Percentiles rank a stretch among this genome's conserved stretches.
Conservation (phyloP, 2,888 invertebrate genomes). For the Ditylenchus weischeri region DNA sequence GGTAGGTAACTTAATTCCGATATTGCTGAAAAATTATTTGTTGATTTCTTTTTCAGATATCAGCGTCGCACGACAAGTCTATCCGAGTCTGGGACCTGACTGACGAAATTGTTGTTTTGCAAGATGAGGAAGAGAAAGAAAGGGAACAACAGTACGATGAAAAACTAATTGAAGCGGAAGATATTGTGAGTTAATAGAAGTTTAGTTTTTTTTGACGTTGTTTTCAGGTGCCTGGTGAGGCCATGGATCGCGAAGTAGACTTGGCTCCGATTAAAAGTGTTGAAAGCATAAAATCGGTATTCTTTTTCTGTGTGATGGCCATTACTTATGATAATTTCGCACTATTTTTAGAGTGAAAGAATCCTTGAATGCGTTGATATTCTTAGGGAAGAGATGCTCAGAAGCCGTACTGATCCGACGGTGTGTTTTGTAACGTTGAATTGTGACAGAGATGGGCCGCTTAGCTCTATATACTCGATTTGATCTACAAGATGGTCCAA, state of each 20-base stretch:
- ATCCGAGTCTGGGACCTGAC: slow-evolving; percentile 80
- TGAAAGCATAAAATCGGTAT: slow-evolving; percentile 74
- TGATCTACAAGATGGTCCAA: no score
- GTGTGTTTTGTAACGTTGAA: slow-evolving; percentile 3
- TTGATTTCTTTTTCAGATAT: slow-evolving; percentile 55
- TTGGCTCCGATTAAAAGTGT: slow-evolving; percentile 83
- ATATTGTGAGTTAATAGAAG: slow-evolving; percentile 53
- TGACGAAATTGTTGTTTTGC: slow-evolving; percentile 82
- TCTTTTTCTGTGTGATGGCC: no score
- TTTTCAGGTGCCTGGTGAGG: slow-evolving; percentile 62
- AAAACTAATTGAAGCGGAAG: slow-evolving; percentile 61
- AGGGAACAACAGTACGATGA: slow-evolving; percentile 61
- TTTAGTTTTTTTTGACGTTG: background rate
- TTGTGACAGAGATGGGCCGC: no score
- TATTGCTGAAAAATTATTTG: background rate
- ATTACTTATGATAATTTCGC: no score
- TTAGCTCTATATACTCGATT: no score
- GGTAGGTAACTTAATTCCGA: no score
- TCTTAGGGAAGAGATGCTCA: slow-evolving; percentile 60
- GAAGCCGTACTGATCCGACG: slow-evolving; percentile 37
- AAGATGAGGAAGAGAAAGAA: slow-evolving; percentile 77
- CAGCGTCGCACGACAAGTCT: slow-evolving; percentile 82
- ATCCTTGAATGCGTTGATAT: slow-evolving; percentile 85
- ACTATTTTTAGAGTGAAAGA: slow-evolving; percentile 71
- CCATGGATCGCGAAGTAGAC: slow-evolving; percentile 66